These are phyloP conservation scores for Ophion ventricosus DNA, from an alignment of 2,888 invertebrate genomes.

Conservation along the genomic window DNA sequence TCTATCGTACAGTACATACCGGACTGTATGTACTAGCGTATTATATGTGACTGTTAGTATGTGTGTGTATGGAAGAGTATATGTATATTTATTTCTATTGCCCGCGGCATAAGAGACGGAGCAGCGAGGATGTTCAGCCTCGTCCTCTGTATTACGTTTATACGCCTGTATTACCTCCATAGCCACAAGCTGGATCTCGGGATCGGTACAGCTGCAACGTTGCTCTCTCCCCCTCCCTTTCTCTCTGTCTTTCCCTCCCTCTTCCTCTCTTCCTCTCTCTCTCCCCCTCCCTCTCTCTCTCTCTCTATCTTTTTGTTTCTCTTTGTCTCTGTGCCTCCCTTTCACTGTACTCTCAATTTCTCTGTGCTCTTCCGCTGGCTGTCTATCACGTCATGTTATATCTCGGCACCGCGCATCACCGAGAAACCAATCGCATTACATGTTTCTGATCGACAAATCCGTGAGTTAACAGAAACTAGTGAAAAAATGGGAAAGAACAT, in stretches of 20 bases:
- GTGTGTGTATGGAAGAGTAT: not conserved
- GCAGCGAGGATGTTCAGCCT: conserved; percentile 43
- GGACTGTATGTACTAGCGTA: conserved; percentile 42
- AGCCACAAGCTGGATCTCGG: conserved; percentile 25
- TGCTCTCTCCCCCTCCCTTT: not conserved
- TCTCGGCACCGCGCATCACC: not conserved
- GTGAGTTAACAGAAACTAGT: not conserved
- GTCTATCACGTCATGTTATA: not conserved
- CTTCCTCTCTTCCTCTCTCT: no score
- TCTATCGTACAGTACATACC: conserved; percentile 34
- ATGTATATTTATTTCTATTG: not conserved
- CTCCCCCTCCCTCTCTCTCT: no score
- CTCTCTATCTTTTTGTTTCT: no score
- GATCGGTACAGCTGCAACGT: conserved; percentile 18
- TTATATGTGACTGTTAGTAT: conserved; percentile 16
- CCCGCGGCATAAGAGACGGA: conserved; percentile 36
- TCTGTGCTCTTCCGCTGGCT: not conserved
- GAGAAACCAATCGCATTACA: not conserved
- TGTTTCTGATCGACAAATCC: not conserved
- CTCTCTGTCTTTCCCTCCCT: no score
- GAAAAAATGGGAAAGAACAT: no score
- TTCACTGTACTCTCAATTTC: not conserved
- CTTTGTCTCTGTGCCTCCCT: no score
- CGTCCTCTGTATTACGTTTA: no score
- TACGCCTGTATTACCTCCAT: conserved; percentile 16